Conservation (phyloP, 2,888 invertebrate genomes). For the Mellilla xanthometata region DNA sequence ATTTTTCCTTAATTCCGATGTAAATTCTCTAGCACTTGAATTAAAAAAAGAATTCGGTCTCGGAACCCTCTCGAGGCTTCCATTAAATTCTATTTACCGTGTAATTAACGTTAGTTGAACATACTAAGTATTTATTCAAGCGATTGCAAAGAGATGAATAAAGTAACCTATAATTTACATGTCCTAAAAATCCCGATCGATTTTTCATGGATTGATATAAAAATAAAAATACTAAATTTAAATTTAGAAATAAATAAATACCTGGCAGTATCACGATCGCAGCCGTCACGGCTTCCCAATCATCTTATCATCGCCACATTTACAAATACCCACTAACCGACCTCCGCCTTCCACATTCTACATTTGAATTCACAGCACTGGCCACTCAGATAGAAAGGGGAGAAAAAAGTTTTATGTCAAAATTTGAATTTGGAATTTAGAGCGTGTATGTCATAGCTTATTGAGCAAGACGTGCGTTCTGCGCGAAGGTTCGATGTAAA, state of each 20-base stretch:
- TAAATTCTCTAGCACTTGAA: too few species aligned
- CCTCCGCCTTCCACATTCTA: constrained; percentile 61
- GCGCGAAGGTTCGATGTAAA: constrained; percentile 35
- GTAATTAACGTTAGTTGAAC: too few species aligned
- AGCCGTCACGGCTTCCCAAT: constrained; percentile 42
- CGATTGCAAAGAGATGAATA: too few species aligned
- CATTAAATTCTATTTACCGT: too few species aligned
- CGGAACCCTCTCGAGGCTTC: too few species aligned
- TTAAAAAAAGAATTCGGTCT: too few species aligned
- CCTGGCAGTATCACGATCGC: constrained; percentile 56
- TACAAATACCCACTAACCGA: constrained; percentile 50
- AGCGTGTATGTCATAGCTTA: constrained; percentile 38
- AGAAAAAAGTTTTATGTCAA: constrained; percentile 31
- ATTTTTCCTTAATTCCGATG: too few species aligned
- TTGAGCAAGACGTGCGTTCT: constrained; percentile 47
- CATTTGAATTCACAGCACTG: constrained; percentile 38
- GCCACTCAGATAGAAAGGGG: constrained; percentile 30
- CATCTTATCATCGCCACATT: constrained; percentile 56
- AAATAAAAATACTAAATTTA: too few species aligned
- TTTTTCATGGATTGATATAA: too few species aligned
- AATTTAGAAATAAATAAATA: constrained; percentile 22
- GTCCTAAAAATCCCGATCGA: too few species aligned
- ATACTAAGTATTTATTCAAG: too few species aligned
- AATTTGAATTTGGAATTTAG: constrained; percentile 43
- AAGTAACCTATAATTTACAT: too few species aligned